These are phyloP conservation scores for Drosophila fungiperda DNA, from an alignment of 2,888 invertebrate genomes.

Conservation along the genomic window DNA sequence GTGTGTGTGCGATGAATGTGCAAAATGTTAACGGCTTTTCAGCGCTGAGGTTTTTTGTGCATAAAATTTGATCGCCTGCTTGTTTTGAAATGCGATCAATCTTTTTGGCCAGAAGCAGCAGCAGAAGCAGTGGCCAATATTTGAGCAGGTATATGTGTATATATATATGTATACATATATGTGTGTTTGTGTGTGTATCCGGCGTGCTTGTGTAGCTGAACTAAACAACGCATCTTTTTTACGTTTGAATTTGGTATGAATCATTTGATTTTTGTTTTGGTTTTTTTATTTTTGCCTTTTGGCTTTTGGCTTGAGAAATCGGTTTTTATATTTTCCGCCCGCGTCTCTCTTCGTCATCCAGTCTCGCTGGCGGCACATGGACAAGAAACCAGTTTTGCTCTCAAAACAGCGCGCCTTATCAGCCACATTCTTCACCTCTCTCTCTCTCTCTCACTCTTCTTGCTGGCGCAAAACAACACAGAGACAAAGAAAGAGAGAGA, in stretches of 20 bases:
- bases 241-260: constrained; percentile 68
- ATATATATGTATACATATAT: neutral
- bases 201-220: constrained; percentile 45
- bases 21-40: constrained; percentile 62
- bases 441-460: constrained; percentile 2
- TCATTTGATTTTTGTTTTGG: constrained; percentile 50
- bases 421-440: constrained; percentile 40
- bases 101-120: constrained; percentile 45
- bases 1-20: constrained; percentile 22
- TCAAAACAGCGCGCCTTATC: constrained; percentile 42
- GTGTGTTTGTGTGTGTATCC: constrained; percentile 36
- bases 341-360: neutral
- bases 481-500: neutral
- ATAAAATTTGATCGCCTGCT: constrained; percentile 54
- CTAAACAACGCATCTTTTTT: constrained; percentile 68
- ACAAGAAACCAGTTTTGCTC: constrained; percentile 46
- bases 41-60: constrained; percentile 33
- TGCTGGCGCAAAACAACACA: constrained; percentile 10
- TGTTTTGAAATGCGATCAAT: constrained; percentile 65
- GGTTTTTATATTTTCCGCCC: constrained; percentile 33
- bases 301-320: constrained; percentile 50
- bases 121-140: constrained; percentile 35
- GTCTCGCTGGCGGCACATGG: constrained; percentile 1
- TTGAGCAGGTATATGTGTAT: neutral
- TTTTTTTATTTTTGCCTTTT: constrained; percentile 9